Percentiles rank a stretch among this genome's conserved stretches.
Conservation (phyloP, 2,888 invertebrate species). For the Meloe dianella region DNA sequence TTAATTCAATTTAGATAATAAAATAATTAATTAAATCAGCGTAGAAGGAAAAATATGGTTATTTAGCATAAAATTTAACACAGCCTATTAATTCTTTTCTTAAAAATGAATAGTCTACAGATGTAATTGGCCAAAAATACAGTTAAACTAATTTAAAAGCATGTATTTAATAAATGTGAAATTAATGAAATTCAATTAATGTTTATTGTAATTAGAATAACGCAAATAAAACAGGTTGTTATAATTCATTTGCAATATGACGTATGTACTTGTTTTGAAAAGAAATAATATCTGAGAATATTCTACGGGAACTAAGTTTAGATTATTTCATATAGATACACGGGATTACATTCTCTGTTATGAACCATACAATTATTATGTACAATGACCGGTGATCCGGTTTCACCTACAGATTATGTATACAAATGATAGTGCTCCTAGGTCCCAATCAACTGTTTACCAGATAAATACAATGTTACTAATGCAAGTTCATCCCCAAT, state of each 20-base stretch:
- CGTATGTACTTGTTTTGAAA: conserved; percentile 18
- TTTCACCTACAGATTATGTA: conserved; percentile 29
- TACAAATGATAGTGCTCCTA: conserved; percentile 24
- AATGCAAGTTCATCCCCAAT: not conserved
- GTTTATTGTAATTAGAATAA: conserved; percentile 18
- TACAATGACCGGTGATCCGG: conserved; percentile 28
- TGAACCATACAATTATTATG: conserved; percentile 26
- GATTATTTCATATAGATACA: conserved; percentile 20
- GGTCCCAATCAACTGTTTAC: conserved; percentile 23
- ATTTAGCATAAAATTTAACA: conserved; percentile 14
- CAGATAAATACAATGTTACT: conserved; percentile 16
- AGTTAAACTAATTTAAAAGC: conserved; percentile 12
- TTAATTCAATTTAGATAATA: not conserved
- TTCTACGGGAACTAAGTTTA: conserved; percentile 10
- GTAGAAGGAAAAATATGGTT: not conserved
- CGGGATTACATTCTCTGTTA: conserved; percentile 17
- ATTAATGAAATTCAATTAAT: conserved; percentile 9
- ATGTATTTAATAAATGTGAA: not conserved
- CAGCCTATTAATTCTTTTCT: conserved; percentile 23
- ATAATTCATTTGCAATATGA: conserved; percentile 23
- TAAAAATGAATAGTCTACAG: conserved; percentile 20
- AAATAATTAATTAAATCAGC: not conserved
- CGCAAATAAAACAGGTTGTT: conserved; percentile 12
- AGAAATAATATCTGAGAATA: conserved; percentile 12
- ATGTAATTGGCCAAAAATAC: conserved; percentile 15